Evolutionary conservation across 2,113 vertebrate species (phyloP).

Genomic region (Anolis carolinensis): DNA sequence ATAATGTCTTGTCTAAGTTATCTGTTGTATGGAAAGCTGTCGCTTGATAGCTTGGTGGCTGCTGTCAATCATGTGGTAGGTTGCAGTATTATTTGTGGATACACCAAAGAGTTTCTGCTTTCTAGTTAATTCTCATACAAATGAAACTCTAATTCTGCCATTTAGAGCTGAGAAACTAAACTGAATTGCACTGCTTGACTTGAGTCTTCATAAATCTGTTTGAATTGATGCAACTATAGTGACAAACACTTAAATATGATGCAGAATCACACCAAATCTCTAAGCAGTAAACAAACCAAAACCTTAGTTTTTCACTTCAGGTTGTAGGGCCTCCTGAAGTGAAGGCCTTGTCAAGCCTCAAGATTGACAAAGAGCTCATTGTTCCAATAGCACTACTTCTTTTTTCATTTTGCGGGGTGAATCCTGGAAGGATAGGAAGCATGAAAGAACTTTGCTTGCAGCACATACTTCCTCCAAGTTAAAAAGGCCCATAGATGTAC

Average conservation of each 20-base stretch:
- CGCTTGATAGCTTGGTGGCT: not conserved
- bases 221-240: not conserved
- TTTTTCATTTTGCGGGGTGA: not conserved
- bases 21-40: not conserved
- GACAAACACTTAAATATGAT: not conserved
- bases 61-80: not conserved
- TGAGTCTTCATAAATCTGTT: not conserved
- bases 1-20: not conserved
- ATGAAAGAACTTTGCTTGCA: not conserved
- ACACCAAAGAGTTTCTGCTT: not conserved
- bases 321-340: not conserved
- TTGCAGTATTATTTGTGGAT: slow-evolving; percentile 6
- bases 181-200: not conserved
- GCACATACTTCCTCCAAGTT: not conserved
- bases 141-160: not conserved
- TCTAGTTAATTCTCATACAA: not conserved
- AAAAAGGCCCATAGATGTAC: too few species aligned
- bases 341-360: not conserved
- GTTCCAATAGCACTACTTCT: not conserved
- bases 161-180: not conserved
- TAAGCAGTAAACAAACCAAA: not conserved
- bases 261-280: not conserved
- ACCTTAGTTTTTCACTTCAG: not conserved
- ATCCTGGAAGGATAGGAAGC: not conserved
- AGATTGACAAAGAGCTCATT: not conserved